phyloP scores from a whole-genome alignment of 1,140 invertebrate species.

The Calephelis nemesis region DNA sequence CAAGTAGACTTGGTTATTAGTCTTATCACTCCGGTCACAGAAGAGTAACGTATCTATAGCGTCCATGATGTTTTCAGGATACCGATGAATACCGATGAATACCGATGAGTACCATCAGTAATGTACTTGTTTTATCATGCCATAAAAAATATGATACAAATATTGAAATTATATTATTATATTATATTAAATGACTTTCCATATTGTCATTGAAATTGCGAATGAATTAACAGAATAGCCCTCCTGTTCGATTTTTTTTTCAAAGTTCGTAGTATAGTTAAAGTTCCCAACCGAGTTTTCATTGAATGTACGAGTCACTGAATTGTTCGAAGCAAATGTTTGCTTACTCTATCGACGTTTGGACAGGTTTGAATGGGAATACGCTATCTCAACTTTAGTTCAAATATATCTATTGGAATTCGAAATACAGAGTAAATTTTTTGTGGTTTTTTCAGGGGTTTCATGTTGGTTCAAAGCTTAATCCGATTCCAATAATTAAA shows the following conservation, averaged over 20 bases:
- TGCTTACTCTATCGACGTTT: slow-evolving; percentile 40
- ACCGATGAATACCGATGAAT: no score
- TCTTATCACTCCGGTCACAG: no score
- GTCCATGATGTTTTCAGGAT: no score
- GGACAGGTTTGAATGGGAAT: slow-evolving; percentile 34
- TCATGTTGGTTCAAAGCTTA: background rate
- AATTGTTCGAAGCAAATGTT: slow-evolving; percentile 40
- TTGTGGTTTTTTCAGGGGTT: background rate
- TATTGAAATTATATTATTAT: no score
- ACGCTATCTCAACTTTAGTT: slow-evolving; percentile 32
- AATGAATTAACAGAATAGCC: background rate
- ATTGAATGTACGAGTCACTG: slow-evolving; percentile 30
- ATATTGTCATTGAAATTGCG: background rate
- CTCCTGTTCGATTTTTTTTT: slow-evolving; percentile 4
- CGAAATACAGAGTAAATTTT: slow-evolving; percentile 16
- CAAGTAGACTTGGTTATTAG: no score
- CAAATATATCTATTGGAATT: slow-evolving; percentile 34
- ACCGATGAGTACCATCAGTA: no score
- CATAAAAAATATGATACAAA: no score
- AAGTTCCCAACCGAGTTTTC: slow-evolving; percentile 31
- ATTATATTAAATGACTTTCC: no score
- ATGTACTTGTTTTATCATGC: no score
- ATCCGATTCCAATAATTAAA: slow-evolving; percentile 15
- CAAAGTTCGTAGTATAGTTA: slow-evolving; percentile 24
- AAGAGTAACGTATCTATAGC: no score